Evolutionary conservation across 2,797 vertebrate genomes (phyloP).

Genomic region (Alouatta caraya): DNA sequence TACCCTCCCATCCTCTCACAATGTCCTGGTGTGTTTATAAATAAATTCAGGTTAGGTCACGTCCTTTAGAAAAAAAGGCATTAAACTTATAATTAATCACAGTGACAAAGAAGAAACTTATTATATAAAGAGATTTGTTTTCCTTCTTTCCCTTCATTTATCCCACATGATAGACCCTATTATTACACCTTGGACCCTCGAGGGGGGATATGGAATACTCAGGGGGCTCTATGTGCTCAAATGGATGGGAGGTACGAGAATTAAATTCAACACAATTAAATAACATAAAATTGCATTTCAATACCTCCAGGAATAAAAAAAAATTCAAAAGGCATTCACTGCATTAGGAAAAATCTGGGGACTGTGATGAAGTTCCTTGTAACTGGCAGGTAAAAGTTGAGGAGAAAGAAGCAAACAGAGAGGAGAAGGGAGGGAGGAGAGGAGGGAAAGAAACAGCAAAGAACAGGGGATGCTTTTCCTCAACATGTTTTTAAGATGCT

Average conservation of each 20-base stretch:
- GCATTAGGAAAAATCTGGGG: neutral
- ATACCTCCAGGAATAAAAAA: neutral
- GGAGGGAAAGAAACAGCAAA: neutral
- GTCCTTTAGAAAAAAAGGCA: neutral
- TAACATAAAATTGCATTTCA: neutral
- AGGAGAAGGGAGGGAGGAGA: neutral
- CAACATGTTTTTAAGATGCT: neutral
- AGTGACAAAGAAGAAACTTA: neutral
- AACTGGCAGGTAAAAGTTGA: neutral
- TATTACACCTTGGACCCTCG: neutral
- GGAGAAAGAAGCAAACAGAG: neutral
- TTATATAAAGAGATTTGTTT: too few species aligned
- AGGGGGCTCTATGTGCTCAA: neutral
- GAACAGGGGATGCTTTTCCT: neutral
- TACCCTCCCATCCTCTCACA: neutral
- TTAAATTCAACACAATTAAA: neutral
- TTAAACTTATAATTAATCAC: neutral
- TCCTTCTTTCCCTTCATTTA: too few species aligned
- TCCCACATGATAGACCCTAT: neutral
- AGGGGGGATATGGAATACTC: neutral
- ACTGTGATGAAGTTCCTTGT: neutral
- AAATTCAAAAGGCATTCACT: neutral
- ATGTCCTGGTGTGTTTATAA: neutral
- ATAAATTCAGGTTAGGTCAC: neutral
- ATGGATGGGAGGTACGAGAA: fast-evolving